Base-by-base conservation (phyloP, 1,140 invertebrate species). In the Pemphigus obesinymphae region DNA sequence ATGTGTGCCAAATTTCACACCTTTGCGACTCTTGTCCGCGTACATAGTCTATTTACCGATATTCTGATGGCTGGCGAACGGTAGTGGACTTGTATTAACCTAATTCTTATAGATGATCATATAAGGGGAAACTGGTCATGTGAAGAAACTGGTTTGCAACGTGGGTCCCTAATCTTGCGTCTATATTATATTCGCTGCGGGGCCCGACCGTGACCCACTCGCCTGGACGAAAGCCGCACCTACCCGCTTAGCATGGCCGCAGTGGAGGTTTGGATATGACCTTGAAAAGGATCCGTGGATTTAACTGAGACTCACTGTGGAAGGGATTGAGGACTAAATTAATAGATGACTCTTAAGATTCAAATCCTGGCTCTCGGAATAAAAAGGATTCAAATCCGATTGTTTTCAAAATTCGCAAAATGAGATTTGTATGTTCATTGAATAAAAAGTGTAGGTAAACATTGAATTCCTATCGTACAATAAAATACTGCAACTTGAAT, bases 1-100 rank as follows among this genome's bases (percentile, higher is more conserved):
- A 78, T 58, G 53, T 78, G 48, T 76, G 75, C 50, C 53, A 40
- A 78, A 78, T 78, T 78, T 76, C 53, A 58, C 75, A 78, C 75
- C 75, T 78, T 78, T 78, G 53, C 53, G 75, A 78, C 75, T 78
- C 75, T 78, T 58, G 50, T 58, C 3, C 26, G 17, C 40, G 26
- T n/a, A n/a, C n/a, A n/a, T n/a, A n/a, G n/a, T n/a, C n/a, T n/a
- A 8, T 37, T 37, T n/a, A 40, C 34, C 13, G 40, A 72, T 10
- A 17, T 45, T 45, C 20, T 48, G 5, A 37, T 40, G 20, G 26
- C 17, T 40, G 17, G 53, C 40, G 34, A 63, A 63, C 15, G 37
- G 26, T 23, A 15, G 20, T 23, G 26, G 37, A 80, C 55, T 80
- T 43, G n/a, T 40, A 43, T 63, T 80, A 80, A 80, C 76, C 76